Conservation (phyloP, 2,888 invertebrate genomes). For the Drosophila demipolita region DNA sequence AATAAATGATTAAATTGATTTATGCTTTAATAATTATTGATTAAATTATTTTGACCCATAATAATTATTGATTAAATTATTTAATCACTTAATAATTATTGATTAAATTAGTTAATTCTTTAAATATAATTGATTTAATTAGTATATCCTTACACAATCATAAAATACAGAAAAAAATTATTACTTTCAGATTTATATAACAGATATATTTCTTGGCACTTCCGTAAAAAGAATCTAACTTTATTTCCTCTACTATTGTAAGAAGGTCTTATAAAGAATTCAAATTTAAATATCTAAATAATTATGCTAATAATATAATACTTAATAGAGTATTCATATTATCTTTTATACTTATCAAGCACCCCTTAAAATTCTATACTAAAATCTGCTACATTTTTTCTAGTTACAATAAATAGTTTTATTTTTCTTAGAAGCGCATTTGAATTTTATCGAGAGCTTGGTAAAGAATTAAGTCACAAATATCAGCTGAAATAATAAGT, state of each 20-base stretch:
- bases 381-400: not conserved
- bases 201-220: no score
- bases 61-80: no score
- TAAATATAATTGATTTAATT: no score
- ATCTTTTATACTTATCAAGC: not conserved
- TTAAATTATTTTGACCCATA: no score
- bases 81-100: no score
- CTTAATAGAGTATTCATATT: not conserved
- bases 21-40: no score
- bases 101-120: no score
- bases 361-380: not conserved
- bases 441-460: not conserved
- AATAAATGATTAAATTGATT: no score
- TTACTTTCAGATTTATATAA: no score
- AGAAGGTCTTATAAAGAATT: not conserved
- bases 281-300: not conserved
- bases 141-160: no score
- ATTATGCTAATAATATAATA: not conserved
- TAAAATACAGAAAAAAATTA: no score
- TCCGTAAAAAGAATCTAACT: fast-evolving
- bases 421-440: not conserved
- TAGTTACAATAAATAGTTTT: not conserved
- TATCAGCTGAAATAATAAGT: not conserved
- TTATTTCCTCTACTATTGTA: not conserved
- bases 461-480: not conserved